Evolutionary conservation across 53 echinoderm and acorn worm genomes (phyloP), one percentile per base, ranked within the genome.

Genomic region (Holothuria scabra): DNA sequence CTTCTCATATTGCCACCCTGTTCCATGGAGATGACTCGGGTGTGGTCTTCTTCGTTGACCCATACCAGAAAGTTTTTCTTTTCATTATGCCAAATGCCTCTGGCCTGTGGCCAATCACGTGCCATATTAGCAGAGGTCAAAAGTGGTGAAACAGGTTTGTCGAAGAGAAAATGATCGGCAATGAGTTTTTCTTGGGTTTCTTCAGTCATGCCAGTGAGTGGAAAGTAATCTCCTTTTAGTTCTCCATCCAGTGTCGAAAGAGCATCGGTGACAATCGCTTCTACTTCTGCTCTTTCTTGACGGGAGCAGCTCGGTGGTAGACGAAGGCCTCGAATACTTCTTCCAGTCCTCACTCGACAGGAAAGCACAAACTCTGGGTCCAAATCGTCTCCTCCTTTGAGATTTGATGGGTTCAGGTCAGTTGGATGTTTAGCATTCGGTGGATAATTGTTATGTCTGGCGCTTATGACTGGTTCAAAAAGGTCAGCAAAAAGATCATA

Each of bases 11-110:
- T 97, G 80, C 97, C 97, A 3, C 97, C 85, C 19, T 32, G 90
- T 84, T 97, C 97, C 97, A 97, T 97, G 59, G 97, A 97, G 75
- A 94, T 97, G 30, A 97, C 93, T 33, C 97, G 70, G 25, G 92
- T 90, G 83, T 97, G 97, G 59, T 97, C 97, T 57, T 97, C 97
- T 49, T 94, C 97, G 70, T 94, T 97, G 29, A 97, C 71, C 96
- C 94, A 97, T 23, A 94, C 92, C 24, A 96, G 66, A 82, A 94
- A 96, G 66, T 87, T 96, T 86, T 96, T 94, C 35, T 92, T 88
- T 10, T 88, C 88, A 61, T 97, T 97, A 85, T 97, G 97, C 89
- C 89, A 97, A 72, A 97, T 97, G 22, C 97, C 97, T 12, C 97
- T 74, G 0, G 90, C 97, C 14, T 97, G 89, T 5, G 97, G 97